Evolutionary conservation across 2,113 vertebrate genomes (phyloP), one percentile per base, ranked within the genome.

Genomic region (Cynopterus brachyotis): DNA sequence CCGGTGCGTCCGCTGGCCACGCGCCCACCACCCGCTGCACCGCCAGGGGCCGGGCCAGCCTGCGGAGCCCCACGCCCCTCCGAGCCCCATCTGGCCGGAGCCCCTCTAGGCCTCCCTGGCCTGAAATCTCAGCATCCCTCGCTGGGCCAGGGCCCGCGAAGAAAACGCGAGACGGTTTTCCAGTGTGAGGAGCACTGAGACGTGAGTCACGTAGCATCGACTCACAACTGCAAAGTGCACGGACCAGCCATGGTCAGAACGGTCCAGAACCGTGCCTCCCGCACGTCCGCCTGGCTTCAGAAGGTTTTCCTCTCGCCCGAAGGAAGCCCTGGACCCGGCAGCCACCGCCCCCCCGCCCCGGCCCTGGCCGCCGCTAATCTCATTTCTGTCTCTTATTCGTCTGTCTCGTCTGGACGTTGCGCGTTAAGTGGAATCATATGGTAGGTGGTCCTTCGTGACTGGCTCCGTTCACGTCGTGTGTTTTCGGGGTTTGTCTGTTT

Each of bases 341-440:
- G 11, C 16, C 32, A 9, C 1, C 42, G 4, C 70, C 9, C 3
- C 4, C 4, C 2, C 28, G 45, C 55, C 30, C 19, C 2, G 13
- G 15, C 37, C 50, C 70, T 1, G 37, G 64, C 7, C 2, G n/a
- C 53, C 64, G 9, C 24, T 5, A 12, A 24, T 28, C 37, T 8
- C 5, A 30, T 5, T 35, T 78, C 78, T 8, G 15, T 53, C 9
- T 53, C 80, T 30, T 30, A 0, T 16, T 70, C 70, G 10, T 32
- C 28, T 24, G 76, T 53, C 42, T 42, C 0, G 3, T 53, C 16
- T 1, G 32, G 55, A 50, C 11, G 1, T 5, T 24, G 16, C 75
- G 19, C 1, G 1, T 0, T 0, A 35, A n/a, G 15, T 0, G 5
- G 11, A 9, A 6, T 59, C 66, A 8, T 2, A 2, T 0, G 9